A percentile compares a stretch with the other conserved stretches of the same genome.
These are phyloP conservation scores for Palythoa grandiflora DNA, from an alignment of 92 coral and sea anemone genomes.

Conservation along the genomic window DNA sequence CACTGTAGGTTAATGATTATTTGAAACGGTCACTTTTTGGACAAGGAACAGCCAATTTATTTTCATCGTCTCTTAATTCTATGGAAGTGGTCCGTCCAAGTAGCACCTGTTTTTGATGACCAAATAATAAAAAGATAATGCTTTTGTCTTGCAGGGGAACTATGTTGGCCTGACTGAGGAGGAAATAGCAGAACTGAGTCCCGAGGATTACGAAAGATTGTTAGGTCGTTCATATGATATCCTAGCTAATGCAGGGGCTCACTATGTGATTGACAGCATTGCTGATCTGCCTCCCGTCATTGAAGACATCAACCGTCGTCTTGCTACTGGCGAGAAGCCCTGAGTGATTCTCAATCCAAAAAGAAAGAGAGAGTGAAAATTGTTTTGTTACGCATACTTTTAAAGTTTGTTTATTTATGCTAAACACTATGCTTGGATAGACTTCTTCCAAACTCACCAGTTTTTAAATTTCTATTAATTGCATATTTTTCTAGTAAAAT, in stretches of 20 bases:
- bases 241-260: slow-evolving; percentile 98
- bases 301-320: slow-evolving; percentile 95
- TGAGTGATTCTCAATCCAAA: slow-evolving; percentile 31
- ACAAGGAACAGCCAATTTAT: no score
- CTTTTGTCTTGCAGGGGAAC: slow-evolving; percentile 78
- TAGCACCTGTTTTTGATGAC: no score
- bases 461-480: no score
- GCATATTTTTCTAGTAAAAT: no score
- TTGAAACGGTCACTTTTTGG: no score
- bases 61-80: no score
- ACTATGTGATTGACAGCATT: slow-evolving; percentile 94
- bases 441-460: no score
- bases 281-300: slow-evolving; percentile 92
- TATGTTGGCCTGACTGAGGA: slow-evolving; percentile 94
- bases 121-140: no score
- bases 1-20: no score
- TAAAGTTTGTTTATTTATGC: background rate
- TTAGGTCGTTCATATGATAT: slow-evolving; percentile 83
- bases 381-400: background rate
- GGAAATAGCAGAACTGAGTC: slow-evolving; percentile 80
- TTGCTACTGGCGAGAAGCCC: slow-evolving; percentile 95
- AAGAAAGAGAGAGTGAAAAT: background rate
- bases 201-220: slow-evolving; percentile 90
- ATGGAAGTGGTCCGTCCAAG: no score
- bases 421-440: background rate